Base-by-base conservation (phyloP, 2,888 invertebrate species). In the Lepidonotus clava region DNA sequence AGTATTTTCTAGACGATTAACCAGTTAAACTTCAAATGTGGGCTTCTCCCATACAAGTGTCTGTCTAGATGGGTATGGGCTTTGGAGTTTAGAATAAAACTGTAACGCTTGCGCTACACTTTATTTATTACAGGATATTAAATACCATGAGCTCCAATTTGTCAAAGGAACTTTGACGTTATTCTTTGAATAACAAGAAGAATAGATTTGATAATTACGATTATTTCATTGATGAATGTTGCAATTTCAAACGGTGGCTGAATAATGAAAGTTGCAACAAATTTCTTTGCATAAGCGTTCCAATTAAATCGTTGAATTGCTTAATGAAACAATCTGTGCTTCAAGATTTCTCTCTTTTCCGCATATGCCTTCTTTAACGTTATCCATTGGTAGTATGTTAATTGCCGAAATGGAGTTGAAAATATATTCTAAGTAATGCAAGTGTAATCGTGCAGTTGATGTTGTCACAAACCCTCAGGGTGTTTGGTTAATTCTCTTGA, bases 151-250 rank as follows among this genome's bases (percentile, higher is more conserved):
- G n/a, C 21, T 18, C 53, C 53, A 4, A 11, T 53, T n/a, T 18
- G 18, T 53, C 53, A n/a, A 53, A 53, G 53, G 53, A 53, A n/a
- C 53, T n/a, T n/a, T 53, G 53, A n/a, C n/a, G n/a, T n/a, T n/a
- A 53, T n/a, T n/a, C n/a, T 53, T n/a, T 53, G 53, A n/a, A 53
- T 53, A 53, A 18, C 53, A 53, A n/a, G 53, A 53, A 4, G 18
- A 18, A 11, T 53, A n/a, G n/a, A n/a, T 53, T 53, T 53, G 11
- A 53, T n/a, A n/a, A 53, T 53, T 53, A n/a, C n/a, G 21, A 2
- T 53, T n/a, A 53, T 8, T 18, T 6, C 6, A 11, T 46, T 11
- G 8, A 11, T 46, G 46, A n/a, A 53, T 53, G n/a, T 53, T 53
- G 53, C n/a, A 53, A n/a, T n/a, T 8, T n/a, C 53, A 11, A 53